Base-by-base conservation (phyloP, 2,888 invertebrate genomes). In the Cenopis cana region DNA sequence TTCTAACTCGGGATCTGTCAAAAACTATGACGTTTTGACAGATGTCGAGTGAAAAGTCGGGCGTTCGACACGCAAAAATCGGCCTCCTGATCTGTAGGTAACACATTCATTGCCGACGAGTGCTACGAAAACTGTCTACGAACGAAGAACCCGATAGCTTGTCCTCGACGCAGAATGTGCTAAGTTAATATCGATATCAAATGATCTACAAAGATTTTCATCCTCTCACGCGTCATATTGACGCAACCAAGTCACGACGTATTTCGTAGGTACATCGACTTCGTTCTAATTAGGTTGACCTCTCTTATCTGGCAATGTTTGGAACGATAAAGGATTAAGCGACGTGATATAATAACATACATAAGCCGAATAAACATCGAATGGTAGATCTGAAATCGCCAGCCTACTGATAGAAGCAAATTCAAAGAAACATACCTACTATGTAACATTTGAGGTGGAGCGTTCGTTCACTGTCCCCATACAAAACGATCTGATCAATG, bases 271-370 rank as follows among this genome's bases (percentile, higher is more conserved):
- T 36, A 36, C 54, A 18, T 29, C 14, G 29, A 9, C 50, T 33
- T 8, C 18, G 68, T n/a, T 49, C 68, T 69, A 69, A 69, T 69
- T 62, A 20, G 10, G 8, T 2, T 62, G 61, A 69, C 68, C 68
- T 68, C 55, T 18, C 12, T 55, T 69, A 69, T 69, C 62, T 49
- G 12, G 41, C 10, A 1, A 33, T n/a, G 12, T 36, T 46, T 33
- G 17, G 18, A 33, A 17, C 11, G 3, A 29, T 46, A 59, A 46
- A 10, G 14, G 59, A 41, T 9, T 59, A 59, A 24, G n/a, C 5
- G 2, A 57, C 12, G 11, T 9, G 9, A 59, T 20, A 46, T 46
- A 24, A n/a, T n/a, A 10, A 24, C 10, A 4, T 41, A 41, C 9
- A 59, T 24, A 59, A 59, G 59, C 20, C 41, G 24, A 9, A 24